Evolutionary conservation across 1,140 invertebrate species (phyloP), one percentile per base, ranked within the genome.

Genomic region (Dendroctonus valens): DNA sequence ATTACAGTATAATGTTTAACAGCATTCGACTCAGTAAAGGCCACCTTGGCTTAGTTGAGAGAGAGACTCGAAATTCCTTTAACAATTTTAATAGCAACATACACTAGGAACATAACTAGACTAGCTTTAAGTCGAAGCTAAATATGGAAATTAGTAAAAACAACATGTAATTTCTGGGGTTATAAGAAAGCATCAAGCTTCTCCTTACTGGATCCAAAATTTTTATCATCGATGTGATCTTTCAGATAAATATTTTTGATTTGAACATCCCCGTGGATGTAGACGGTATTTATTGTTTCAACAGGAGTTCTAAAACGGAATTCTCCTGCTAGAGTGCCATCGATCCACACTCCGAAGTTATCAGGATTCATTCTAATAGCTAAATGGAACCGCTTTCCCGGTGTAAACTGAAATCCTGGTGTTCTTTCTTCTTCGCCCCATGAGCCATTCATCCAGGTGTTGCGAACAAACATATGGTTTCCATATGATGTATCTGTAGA

Each of bases 391-490:
- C 70, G 65, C 9, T 77, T 74, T 11, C 80, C 80, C 5, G 82
- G 80, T n/a, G 75, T 70, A 65, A 83, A 81, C 49, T 80, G 79
- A 52, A 80, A 79, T 37, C 77, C 71, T 44, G 79, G 75, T 11
- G 78, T 77, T 3, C 80, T 74, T 69, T 83, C 80, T 65, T 83
- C 82, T 37, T 74, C 46, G 2, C 72, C 78, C 82, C 82, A 83
- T 15, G 63, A 63, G 5, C 80, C 81, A 68, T 81, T 71, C 5
- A 76, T 69, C 80, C 82, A 83, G 44, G 81, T 73, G 71, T 84
- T 84, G 5, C 80, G 77, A 12, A 83, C 79, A 6, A 84, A 79
- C 5, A 68, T 41, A 53, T 70, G 59, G 48, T 67, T 62, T 51
- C 58, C 68, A 39, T 61, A 67, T 0, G 58, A 60, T 38, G 63